Conservation (phyloP, 2,888 invertebrate genomes). For the Salticus scenicus region DNA sequence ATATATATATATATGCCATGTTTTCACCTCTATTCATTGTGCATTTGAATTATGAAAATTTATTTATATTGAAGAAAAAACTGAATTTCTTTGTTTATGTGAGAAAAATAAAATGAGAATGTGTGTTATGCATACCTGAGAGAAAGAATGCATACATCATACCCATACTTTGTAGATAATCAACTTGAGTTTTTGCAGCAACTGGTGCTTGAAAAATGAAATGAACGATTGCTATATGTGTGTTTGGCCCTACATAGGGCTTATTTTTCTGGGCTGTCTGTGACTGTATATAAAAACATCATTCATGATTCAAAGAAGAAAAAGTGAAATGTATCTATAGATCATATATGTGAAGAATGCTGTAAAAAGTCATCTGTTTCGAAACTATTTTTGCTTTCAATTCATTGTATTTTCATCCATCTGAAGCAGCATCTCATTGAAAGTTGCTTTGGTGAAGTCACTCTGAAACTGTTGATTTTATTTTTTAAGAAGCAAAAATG, state of each 20-base stretch:
- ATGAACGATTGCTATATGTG: constrained; percentile 46
- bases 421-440: background rate
- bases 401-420: background rate
- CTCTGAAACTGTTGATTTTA: constrained; percentile 12
- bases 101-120: constrained; percentile 44
- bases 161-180: constrained; percentile 69
- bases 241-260: constrained; percentile 15
- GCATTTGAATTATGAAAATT: constrained; percentile 46
- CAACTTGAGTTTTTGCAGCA: constrained; percentile 61
- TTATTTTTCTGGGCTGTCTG: constrained; percentile 32
- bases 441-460: background rate
- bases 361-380: background rate
- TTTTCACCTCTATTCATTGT: constrained; percentile 54
- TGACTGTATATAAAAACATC: constrained; percentile 66
- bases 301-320: constrained; percentile 35
- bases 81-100: constrained; percentile 41
- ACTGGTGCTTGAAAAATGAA: constrained; percentile 70
- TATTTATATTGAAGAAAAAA: constrained; percentile 53
- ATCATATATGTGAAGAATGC: constrained; percentile 3
- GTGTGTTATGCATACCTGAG: constrained; percentile 64
- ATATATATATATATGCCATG: constrained; percentile 41
- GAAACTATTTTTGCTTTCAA: constrained; percentile 29
- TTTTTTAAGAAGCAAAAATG: constrained; percentile 23
- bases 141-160: constrained; percentile 66
- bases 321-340: constrained; percentile 1